Evolutionary conservation across 1,140 invertebrate species (phyloP), one percentile per base, ranked within the genome.

Genomic region (Drosophila navojoa): DNA sequence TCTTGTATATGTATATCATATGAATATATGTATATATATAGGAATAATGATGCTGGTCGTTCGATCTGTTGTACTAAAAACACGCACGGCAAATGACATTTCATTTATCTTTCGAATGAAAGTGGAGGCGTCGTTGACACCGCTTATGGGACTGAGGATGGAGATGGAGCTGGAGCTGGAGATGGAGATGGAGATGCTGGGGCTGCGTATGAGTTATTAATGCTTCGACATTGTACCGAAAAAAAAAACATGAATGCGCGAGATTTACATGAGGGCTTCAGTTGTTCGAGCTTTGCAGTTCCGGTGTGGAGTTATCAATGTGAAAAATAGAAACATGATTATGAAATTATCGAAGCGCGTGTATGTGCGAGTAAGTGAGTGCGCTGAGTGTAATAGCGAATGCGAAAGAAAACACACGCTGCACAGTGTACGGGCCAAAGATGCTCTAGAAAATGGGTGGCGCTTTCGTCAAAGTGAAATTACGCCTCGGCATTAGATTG

Each of bases 281-380:
- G 52, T 5, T 35, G 15, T 16, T 7, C 71, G 70, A 86, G 84
- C 84, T 80, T 76, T 77, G 9, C 63, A 73, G 79, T 89, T 89
- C 84, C 84, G 84, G 84, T 72, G 62, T 40, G 45, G 44, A 78
- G 67, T 89, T 90, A 89, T 89, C 84, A 72, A 54, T 72, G 59
- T 89, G 79, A 89, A 77, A 84, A 80, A 80, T 90, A 73, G 85
- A 77, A 80, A 89, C 84, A 89, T 68, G 84, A 84, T 84, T 89
- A 89, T 89, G 85, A 90, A 89, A 89, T 89, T 89, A 81, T 86
- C 19, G 42, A 52, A 60, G 47, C 11, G 15, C 2, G 19, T 32
- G 25, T 10, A 10, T 0, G 45, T 27, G 25, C 5, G 1, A n/a
- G 16, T 15, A 4, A 29, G 0, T 35, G 15, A 11, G 16, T 2